These are phyloP conservation scores for Eugnorisma glareosa DNA, from an alignment of 2,888 invertebrate genomes.

Conservation along the genomic window DNA sequence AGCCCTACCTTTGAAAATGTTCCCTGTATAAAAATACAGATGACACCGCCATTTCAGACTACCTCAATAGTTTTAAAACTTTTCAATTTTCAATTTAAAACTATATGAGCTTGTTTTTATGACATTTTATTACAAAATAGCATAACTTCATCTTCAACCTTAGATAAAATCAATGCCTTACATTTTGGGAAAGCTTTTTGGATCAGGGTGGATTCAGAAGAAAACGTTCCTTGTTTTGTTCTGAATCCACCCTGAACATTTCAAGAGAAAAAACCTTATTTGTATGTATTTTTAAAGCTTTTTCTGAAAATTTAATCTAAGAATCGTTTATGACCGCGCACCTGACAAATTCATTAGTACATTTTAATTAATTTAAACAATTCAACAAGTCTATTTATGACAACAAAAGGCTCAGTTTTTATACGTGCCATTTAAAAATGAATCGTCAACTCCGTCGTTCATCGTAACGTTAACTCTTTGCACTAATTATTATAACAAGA, in stretches of 20 bases:
- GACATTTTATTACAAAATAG: neutral
- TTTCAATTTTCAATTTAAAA: neutral
- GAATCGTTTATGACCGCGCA: neutral
- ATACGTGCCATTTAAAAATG: neutral
- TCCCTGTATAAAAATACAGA: neutral
- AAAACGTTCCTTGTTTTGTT: too few species aligned
- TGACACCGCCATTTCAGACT: neutral
- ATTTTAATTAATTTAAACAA: constrained; percentile 32
- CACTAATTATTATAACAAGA: neutral
- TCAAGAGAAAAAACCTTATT: neutral
- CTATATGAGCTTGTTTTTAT: neutral
- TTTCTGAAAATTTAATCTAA: neutral
- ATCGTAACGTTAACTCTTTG: neutral
- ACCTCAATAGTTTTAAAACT: neutral
- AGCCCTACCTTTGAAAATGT: neutral
- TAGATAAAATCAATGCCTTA: neutral
- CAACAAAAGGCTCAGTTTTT: constrained; percentile 34
- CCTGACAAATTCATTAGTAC: neutral
- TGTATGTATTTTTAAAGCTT: neutral
- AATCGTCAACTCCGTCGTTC: neutral
- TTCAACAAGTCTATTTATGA: constrained; percentile 5
- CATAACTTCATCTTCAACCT: rapidly evolving
- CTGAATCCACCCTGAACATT: neutral
- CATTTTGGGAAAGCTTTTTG: neutral
- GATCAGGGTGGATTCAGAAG: too few species aligned